phyloP scores from a whole-genome alignment of 1,140 invertebrate genomes.

The Lepidurus couesii region DNA sequence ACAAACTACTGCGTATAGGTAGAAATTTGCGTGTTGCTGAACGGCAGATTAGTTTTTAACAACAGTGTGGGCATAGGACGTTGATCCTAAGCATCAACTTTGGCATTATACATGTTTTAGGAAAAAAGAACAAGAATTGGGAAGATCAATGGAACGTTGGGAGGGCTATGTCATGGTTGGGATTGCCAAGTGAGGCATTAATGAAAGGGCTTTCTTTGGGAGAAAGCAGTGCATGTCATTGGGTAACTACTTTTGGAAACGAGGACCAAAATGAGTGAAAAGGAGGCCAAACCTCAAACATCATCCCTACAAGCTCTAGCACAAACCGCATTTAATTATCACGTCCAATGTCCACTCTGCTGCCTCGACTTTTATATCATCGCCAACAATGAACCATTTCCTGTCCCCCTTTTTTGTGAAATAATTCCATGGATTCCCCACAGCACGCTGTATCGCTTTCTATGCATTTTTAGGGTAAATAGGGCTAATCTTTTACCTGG shows the following conservation, averaged over 20 bases:
- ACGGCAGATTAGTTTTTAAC: too few species aligned
- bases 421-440: not conserved
- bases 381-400: not conserved
- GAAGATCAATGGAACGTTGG: too few species aligned
- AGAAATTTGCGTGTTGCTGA: too few species aligned
- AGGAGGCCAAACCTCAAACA: not conserved
- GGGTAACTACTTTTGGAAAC: not conserved
- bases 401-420: not conserved
- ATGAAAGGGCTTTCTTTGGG: not conserved
- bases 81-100: too few species aligned
- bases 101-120: too few species aligned
- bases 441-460: too few species aligned
- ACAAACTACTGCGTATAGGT: too few species aligned
- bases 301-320: constrained; percentile 14
- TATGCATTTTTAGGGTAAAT: too few species aligned
- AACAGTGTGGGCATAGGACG: too few species aligned
- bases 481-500: not conserved
- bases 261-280: not conserved
- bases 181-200: not conserved
- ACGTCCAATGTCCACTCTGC: not conserved
- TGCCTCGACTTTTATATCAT: not conserved
- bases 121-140: too few species aligned
- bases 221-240: not conserved
- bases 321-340: constrained; percentile 16
- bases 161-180: not conserved